These are phyloP conservation scores for Torymus auratus DNA, from an alignment of 2,888 invertebrate genomes.

Conservation along the genomic window DNA sequence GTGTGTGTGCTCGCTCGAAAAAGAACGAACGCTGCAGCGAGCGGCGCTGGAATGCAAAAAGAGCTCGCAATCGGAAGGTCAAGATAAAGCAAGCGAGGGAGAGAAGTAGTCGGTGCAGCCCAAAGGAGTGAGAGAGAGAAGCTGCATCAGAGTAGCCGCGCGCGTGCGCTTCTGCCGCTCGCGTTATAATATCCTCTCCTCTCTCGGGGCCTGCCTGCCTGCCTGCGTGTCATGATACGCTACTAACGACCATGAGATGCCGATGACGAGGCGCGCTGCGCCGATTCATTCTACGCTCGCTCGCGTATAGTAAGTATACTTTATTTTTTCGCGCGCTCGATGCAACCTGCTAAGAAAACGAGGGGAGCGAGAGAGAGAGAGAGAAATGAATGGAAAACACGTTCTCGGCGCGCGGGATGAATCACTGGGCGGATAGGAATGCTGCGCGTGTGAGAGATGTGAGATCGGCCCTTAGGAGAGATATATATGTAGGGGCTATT, in stretches of 20 bases:
- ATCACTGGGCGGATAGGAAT: slow-evolving; percentile 11
- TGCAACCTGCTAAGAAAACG: neutral
- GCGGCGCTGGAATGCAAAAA: slow-evolving; percentile 44
- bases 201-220: slow-evolving; percentile 55
- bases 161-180: slow-evolving; percentile 50
- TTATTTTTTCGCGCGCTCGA: too few relatives aligned
- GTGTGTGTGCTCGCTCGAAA: too few relatives aligned
- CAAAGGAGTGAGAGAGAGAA: neutral
- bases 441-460: too few relatives aligned
- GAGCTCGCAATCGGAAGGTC: slow-evolving; percentile 43
- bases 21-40: neutral
- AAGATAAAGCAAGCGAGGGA: slow-evolving; percentile 27
- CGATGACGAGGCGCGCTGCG: slow-evolving; percentile 59
- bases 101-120: too few relatives aligned
- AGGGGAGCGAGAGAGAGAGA: neutral
- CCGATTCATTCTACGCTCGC: neutral
- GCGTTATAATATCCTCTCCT: slow-evolving; percentile 64
- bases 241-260: slow-evolving; percentile 67
- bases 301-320: too few relatives aligned
- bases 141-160: slow-evolving; percentile 49
- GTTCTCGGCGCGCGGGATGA: slow-evolving; percentile 18
- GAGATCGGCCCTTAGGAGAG: too few relatives aligned
- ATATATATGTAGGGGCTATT: too few relatives aligned
- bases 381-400: slow-evolving; percentile 41
- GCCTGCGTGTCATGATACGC: slow-evolving; percentile 67